A percentile compares a stretch with the other conserved stretches of the same genome.
Conservation (phyloP, 1,140 invertebrate genomes). For the Cotesia typhae region DNA sequence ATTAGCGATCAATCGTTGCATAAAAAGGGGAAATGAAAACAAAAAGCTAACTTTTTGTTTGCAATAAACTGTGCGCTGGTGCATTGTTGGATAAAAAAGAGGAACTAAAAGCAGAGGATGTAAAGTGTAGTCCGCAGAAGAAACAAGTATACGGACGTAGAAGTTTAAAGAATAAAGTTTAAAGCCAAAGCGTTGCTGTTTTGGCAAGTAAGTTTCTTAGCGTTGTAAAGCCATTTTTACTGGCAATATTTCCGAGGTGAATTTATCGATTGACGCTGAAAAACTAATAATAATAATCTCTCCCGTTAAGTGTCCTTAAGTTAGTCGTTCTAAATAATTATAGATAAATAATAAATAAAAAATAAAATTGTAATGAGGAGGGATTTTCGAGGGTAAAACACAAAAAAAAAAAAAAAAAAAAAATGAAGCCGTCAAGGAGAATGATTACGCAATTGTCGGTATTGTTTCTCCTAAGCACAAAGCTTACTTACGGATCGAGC, state of each 20-base stretch:
- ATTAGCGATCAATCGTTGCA: slow-evolving; percentile 12
- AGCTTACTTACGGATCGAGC: slow-evolving; percentile 40
- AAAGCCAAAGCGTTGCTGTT: slow-evolving; percentile 4
- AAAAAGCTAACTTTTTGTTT: neutral
- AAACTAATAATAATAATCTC: neutral
- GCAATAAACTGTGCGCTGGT: slow-evolving; percentile 17
- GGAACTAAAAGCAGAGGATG: slow-evolving; percentile 3
- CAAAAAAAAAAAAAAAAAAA: too few relatives aligned
- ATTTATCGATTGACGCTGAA: slow-evolving; percentile 1
- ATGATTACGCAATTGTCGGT: slow-evolving; percentile 20
- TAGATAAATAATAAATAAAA: neutral
- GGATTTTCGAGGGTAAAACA: neutral
- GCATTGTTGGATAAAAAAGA: slow-evolving; percentile 16
- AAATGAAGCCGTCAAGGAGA: slow-evolving; percentile 24
- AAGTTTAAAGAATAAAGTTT: slow-evolving; percentile 24
- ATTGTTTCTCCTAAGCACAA: slow-evolving; percentile 25
- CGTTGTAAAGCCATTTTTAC: slow-evolving; percentile 16
- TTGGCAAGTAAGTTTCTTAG: slow-evolving; percentile 18
- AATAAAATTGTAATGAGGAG: slow-evolving; percentile 27
- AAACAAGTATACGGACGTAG: slow-evolving; percentile 2
- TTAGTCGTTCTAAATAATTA: neutral
- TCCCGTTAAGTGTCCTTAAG: slow-evolving; percentile 22
- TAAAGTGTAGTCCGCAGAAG: slow-evolving; percentile 17
- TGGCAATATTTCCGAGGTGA: slow-evolving; percentile 18
- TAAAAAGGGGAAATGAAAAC: neutral